phyloP scores from a whole-genome alignment of 2,113 vertebrate genomes.

The Ammodramus savannarum region DNA sequence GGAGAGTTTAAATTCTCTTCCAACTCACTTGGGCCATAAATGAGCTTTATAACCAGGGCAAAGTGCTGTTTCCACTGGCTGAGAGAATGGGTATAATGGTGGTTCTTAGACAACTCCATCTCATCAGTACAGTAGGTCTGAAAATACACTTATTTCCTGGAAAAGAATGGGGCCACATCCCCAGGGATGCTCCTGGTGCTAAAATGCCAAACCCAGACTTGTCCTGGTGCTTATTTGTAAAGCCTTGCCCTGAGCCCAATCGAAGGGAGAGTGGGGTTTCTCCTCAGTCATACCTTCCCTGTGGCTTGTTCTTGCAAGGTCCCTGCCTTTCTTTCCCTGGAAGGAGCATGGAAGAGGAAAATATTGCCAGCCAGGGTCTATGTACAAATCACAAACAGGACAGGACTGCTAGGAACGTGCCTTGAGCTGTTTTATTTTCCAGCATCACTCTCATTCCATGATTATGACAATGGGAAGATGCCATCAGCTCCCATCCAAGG shows the following conservation, averaged over 20 bases:
- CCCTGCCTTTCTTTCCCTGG: not conserved
- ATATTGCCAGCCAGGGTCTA: no score
- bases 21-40: not conserved
- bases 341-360: not conserved
- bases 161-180: not conserved
- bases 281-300: not conserved
- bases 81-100: not conserved
- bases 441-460: no score
- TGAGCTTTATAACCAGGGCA: not conserved
- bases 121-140: not conserved
- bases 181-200: not conserved
- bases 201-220: not conserved
- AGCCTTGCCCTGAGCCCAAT: accelerated
- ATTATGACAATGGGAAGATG: no score
- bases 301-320: not conserved
- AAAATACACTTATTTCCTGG: not conserved
- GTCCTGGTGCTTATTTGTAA: not conserved
- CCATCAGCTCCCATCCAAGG: no score
- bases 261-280: accelerated
- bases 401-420: no score
- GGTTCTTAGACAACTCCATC: not conserved
- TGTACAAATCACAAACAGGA: no score
- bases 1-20: not conserved
- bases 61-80: not conserved
- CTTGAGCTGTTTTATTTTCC: no score